Percentiles rank a stretch among this genome's conserved stretches.
These are phyloP conservation scores for Epistrophella euchroma DNA, from an alignment of 2,888 invertebrate genomes.

Conservation along the genomic window DNA sequence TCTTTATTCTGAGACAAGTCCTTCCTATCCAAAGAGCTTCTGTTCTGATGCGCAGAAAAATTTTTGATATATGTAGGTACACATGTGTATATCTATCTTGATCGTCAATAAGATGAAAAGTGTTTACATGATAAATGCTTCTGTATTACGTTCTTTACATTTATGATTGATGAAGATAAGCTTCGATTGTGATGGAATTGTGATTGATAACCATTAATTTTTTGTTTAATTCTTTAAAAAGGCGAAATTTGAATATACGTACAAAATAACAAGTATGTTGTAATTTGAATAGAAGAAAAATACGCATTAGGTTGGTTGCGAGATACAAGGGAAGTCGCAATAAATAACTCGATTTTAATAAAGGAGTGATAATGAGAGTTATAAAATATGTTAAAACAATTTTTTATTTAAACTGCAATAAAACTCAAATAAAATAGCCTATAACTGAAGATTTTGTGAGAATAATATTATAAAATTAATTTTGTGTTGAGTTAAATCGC, in stretches of 20 bases:
- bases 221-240: not conserved
- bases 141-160: conserved; percentile 9
- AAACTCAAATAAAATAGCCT: no score
- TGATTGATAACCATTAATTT: conserved; percentile 19
- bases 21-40: not conserved
- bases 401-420: no score
- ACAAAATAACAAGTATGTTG: not conserved
- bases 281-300: not conserved
- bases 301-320: not conserved
- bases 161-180: conserved; percentile 31
- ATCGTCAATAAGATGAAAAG: conserved; percentile 12
- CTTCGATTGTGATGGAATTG: not conserved
- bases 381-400: no score
- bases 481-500: no score
- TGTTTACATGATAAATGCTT: conserved; percentile 32
- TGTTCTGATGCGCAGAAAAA: not conserved
- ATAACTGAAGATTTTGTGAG: no score
- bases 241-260: not conserved
- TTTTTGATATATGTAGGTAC: not conserved
- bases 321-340: no score
- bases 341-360: no score
- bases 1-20: not conserved
- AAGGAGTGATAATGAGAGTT: no score
- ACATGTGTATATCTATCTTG: not conserved
- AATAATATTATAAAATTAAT: no score